A percentile compares a stretch with the other conserved stretches of the same genome.
These are phyloP conservation scores for Oophaga pumilio DNA, from an alignment of 2,113 vertebrate species.

Conservation along the genomic window DNA sequence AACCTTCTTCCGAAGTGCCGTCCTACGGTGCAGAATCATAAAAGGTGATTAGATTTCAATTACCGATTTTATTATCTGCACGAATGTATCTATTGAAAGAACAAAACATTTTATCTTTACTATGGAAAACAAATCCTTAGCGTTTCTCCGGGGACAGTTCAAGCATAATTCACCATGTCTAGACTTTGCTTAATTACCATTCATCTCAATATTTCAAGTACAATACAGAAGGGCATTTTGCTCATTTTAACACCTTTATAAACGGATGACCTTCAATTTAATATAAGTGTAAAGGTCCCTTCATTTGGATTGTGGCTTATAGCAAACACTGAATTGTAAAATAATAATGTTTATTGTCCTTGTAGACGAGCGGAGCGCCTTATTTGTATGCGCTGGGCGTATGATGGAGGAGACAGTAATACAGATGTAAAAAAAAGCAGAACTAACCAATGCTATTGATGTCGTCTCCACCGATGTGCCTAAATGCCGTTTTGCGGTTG, in stretches of 20 bases:
- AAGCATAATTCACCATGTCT: conserved; percentile 36
- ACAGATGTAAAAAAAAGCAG: background rate
- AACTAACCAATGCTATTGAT: conserved; percentile 11
- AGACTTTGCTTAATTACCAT: conserved; percentile 25
- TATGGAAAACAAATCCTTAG: conserved; percentile 23
- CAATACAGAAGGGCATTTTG: conserved; percentile 32
- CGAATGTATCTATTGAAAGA: conserved; percentile 29
- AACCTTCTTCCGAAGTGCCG: conserved; percentile 3
- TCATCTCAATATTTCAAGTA: conserved; percentile 40
- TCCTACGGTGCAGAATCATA: background rate
- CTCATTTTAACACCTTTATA: conserved; percentile 42
- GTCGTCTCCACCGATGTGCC: no score
- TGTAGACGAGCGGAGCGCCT: background rate
- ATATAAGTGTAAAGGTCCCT: conserved; percentile 1
- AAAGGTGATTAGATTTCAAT: conserved; percentile 29
- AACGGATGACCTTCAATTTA: conserved; percentile 34
- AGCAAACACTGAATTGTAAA: conserved; percentile 7
- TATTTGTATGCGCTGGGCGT: conserved; percentile 25
- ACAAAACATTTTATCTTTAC: conserved; percentile 42
- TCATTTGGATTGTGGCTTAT: background rate
- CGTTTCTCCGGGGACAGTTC: conserved; percentile 37
- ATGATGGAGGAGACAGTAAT: background rate
- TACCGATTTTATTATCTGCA: conserved; percentile 37
- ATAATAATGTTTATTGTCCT: conserved; percentile 8
- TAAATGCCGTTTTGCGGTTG: background rate